phyloP scores from a whole-genome alignment of 2,888 invertebrate species.

The Pachliopta kotzebuea region DNA sequence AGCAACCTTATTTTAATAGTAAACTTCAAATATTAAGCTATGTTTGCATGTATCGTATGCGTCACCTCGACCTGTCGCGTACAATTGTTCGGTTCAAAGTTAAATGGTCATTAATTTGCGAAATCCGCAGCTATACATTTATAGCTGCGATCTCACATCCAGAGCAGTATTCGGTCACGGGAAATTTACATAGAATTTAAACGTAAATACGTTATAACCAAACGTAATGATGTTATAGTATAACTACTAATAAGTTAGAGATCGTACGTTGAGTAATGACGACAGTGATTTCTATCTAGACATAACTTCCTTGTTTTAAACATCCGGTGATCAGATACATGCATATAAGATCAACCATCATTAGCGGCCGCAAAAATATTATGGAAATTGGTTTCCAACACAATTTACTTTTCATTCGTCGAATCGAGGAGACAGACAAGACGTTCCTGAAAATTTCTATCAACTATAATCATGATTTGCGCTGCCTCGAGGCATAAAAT shows the following conservation, averaged over 20 bases:
- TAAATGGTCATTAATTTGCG: slow-evolving; percentile 8
- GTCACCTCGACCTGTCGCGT: not conserved
- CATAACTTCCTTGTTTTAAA: not conserved
- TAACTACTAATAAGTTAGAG: slow-evolving; percentile 51
- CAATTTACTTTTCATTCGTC: slow-evolving; percentile 25
- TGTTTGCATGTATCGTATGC: not conserved
- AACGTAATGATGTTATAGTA: slow-evolving; percentile 61
- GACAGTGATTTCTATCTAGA: not conserved
- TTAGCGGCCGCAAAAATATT: not conserved
- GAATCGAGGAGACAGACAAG: slow-evolving; percentile 28
- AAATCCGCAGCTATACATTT: slow-evolving; percentile 22
- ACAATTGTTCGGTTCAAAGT: not conserved
- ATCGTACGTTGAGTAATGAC: not conserved
- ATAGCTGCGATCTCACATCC: slow-evolving; percentile 20
- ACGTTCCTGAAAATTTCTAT: too few species aligned
- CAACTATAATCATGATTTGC: too few species aligned
- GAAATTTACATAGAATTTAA: slow-evolving; percentile 56
- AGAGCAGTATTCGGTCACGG: slow-evolving; percentile 33
- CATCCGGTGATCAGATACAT: not conserved
- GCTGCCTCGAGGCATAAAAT: too few species aligned
- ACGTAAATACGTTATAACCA: slow-evolving; percentile 44
- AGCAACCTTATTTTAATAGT: too few species aligned
- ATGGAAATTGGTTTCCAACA: not conserved
- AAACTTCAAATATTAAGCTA: too few species aligned
- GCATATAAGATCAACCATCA: not conserved